Conservation (phyloP, 2,797 vertebrate genomes). For the Sarcoramphus papa region DNA sequence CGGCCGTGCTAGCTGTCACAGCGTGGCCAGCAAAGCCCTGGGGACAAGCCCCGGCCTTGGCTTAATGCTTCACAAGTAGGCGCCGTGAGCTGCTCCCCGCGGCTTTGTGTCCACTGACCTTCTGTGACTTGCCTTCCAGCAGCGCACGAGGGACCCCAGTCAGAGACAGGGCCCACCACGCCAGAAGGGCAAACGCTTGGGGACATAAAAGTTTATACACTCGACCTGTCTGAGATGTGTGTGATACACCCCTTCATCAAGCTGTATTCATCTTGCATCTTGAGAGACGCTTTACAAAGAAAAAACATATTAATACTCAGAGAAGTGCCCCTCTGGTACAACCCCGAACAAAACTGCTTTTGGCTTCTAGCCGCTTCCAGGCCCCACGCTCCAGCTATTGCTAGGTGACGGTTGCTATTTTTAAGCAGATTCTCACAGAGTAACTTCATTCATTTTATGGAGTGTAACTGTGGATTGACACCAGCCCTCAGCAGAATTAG, state of each 20-base stretch:
- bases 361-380: not conserved
- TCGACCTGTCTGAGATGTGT: not conserved
- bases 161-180: accelerated
- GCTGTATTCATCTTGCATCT: not conserved
- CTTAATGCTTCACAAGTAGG: accelerated
- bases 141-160: accelerated
- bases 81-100: accelerated
- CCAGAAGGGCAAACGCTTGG: accelerated
- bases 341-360: not conserved
- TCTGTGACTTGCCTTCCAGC: not conserved
- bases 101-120: accelerated
- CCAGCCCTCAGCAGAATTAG: not conserved
- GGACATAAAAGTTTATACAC: accelerated
- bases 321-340: not conserved
- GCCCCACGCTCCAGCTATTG: not conserved
- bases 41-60: not conserved
- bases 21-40: accelerated
- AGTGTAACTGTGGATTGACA: accelerated
- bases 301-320: not conserved
- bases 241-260: not conserved
- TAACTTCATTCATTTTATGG: not conserved
- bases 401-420: not conserved
- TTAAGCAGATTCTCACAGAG: not conserved
- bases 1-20: accelerated
- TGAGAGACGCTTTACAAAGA: not conserved